Conservation (phyloP, 2,113 vertebrate genomes). For the Centropristis striata region DNA sequence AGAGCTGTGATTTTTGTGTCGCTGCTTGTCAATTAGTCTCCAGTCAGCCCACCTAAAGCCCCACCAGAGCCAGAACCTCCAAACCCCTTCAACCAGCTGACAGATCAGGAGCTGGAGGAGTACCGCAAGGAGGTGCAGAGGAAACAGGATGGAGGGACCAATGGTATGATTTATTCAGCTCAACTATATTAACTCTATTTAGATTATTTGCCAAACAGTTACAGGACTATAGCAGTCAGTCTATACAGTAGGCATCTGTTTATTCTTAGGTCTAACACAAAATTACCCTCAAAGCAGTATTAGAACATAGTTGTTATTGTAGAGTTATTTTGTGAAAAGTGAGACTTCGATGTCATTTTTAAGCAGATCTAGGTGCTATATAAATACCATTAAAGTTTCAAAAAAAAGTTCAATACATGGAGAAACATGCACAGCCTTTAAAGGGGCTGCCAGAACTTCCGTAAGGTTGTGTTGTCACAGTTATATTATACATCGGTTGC, state of each 20-base stretch:
- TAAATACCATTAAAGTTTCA: no score
- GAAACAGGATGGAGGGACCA: slow-evolving; percentile 88
- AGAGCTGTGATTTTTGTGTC: slow-evolving; percentile 28
- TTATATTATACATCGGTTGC: no score
- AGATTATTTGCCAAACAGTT: not conserved
- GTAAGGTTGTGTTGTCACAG: no score
- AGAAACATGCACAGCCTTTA: no score
- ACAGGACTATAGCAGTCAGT: not conserved
- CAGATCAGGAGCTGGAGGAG: slow-evolving; percentile 96
- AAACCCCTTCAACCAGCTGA: slow-evolving; percentile 97
- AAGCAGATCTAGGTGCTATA: no score
- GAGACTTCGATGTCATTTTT: no score
- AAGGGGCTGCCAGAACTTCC: no score
- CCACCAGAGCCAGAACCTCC: slow-evolving; percentile 89
- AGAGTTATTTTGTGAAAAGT: no score
- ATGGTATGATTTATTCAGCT: slow-evolving; percentile 83
- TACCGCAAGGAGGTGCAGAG: slow-evolving; percentile 96
- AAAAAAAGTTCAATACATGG: no score
- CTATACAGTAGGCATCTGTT: not conserved
- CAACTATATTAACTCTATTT: not conserved
- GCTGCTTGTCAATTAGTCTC: slow-evolving; percentile 85
- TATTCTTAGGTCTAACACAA: not conserved
- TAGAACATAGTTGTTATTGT: not conserved
- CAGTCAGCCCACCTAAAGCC: slow-evolving; percentile 80
- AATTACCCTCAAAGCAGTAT: not conserved